Percentiles rank a stretch among this genome's conserved stretches.
Conservation (phyloP, 2,797 vertebrate genomes). For the Siniperca scherzeri region DNA sequence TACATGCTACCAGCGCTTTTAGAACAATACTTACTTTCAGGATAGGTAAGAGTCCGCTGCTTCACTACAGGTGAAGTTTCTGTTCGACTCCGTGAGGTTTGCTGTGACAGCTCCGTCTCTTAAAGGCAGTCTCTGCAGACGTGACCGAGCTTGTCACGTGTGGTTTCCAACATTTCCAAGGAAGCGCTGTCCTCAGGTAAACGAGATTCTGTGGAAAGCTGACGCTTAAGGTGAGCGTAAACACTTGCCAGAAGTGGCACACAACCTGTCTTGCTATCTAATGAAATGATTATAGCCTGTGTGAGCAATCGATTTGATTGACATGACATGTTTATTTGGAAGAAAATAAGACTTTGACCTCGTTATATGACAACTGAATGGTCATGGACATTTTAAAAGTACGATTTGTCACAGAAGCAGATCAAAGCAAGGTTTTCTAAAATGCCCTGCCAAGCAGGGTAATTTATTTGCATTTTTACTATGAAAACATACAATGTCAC, state of each 20-base stretch:
- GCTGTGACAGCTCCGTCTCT: background rate
- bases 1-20: background rate
- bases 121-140: background rate
- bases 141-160: background rate
- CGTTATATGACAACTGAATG: accelerated
- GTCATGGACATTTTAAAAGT: background rate
- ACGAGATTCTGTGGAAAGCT: slow-evolving; percentile 18
- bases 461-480: slow-evolving; percentile 84
- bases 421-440: slow-evolving; percentile 55
- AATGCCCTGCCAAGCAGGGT: slow-evolving; percentile 68
- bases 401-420: slow-evolving; percentile 22
- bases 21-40: slow-evolving; percentile 37
- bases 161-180: background rate
- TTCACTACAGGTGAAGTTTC: background rate
- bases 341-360: background rate
- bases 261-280: accelerated
- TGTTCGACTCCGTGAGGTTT: background rate
- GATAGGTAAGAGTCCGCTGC: too few relatives aligned
- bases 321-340: background rate
- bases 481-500: slow-evolving; percentile 83
- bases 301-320: accelerated
- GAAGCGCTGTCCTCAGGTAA: background rate
- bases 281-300: accelerated
- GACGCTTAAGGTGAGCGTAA: accelerated
- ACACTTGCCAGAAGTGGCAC: accelerated